phyloP scores from a whole-genome alignment of 1,140 invertebrate genomes.

The Papilio aristodemus region DNA sequence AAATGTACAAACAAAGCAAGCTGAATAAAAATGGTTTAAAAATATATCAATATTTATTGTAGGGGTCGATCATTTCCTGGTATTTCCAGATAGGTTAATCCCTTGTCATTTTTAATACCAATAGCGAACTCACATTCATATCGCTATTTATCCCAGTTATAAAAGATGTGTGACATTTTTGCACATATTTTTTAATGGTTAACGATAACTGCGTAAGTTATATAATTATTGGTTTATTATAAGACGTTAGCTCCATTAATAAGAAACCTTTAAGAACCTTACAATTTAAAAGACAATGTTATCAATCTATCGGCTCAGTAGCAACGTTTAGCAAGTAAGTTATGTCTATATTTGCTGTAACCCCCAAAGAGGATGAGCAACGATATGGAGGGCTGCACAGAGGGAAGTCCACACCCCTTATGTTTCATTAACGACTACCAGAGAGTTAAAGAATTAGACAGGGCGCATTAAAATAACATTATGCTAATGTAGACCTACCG shows the following conservation, averaged over 20 bases:
- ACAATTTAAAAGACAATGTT: neutral
- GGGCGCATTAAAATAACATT: conserved; percentile 22
- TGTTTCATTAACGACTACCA: conserved; percentile 75
- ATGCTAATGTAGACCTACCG: neutral
- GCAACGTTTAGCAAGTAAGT: conserved; percentile 55
- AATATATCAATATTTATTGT: too few relatives aligned
- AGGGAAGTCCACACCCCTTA: conserved; percentile 72
- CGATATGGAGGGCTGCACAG: conserved; percentile 54
- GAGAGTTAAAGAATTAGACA: conserved; percentile 50
- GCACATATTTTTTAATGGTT: too few relatives aligned
- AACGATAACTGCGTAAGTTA: too few relatives aligned
- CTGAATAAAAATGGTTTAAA: too few relatives aligned
- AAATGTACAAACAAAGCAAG: too few relatives aligned
- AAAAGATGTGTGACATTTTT: too few relatives aligned
- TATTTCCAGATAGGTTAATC: too few relatives aligned
- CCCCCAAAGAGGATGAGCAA: conserved; percentile 55
- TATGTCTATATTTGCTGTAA: conserved; percentile 56
- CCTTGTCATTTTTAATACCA: too few relatives aligned
- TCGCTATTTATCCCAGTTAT: too few relatives aligned
- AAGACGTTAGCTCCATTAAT: neutral
- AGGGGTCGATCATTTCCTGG: too few relatives aligned
- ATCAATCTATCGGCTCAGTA: conserved; percentile 8
- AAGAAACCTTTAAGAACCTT: neutral
- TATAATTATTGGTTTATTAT: too few relatives aligned
- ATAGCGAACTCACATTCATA: too few relatives aligned